Evolutionary conservation across 1,140 invertebrate species (phyloP), one percentile per base, ranked within the genome.

Genomic region (Lasaia peninsularis): DNA sequence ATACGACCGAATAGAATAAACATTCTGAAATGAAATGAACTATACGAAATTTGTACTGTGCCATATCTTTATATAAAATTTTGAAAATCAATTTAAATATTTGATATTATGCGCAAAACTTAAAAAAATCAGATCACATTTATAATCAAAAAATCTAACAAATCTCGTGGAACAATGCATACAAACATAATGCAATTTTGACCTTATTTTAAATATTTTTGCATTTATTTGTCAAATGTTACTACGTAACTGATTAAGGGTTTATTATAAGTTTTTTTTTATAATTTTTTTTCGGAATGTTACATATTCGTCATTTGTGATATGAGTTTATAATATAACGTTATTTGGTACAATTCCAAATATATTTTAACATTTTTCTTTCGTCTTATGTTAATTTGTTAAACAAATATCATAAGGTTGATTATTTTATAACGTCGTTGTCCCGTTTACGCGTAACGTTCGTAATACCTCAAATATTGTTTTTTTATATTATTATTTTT

Each of bases 241-340:
- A n/a, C n/a, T n/a, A 66, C 62, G 63, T 66, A 60, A 63, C 54
- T 54, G 52, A 52, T 65, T 58, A 50, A 65, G 34, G 61, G 63
- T 70, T 56, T 63, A 75, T 65, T 68, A 64, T 73, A 70, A 69
- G 66, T 71, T 76, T 70, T 78, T 71, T 71, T 80, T 75, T 18
- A 18, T 1, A 44, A 18, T 44, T 75, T 65, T 67, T 77, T 83
- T 78, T 86, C 75, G 72, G 72, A 80, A 84, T 80, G 78, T 86
- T 86, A 83, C 73, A 86, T 86, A 78, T 78, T 80, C 75, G 71
- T 80, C 73, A 68, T 82, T 84, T 87, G 84, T 87, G 84, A 86
- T 87, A 87, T 84, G 71, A 78, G 67, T 82, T 79, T 80, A 73
- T 79, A 76, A 73, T 70, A 63, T 64, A 69, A 73, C 69, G 74